phyloP scores from a whole-genome alignment of 1,140 invertebrate species.

The Pissodes strobi region DNA sequence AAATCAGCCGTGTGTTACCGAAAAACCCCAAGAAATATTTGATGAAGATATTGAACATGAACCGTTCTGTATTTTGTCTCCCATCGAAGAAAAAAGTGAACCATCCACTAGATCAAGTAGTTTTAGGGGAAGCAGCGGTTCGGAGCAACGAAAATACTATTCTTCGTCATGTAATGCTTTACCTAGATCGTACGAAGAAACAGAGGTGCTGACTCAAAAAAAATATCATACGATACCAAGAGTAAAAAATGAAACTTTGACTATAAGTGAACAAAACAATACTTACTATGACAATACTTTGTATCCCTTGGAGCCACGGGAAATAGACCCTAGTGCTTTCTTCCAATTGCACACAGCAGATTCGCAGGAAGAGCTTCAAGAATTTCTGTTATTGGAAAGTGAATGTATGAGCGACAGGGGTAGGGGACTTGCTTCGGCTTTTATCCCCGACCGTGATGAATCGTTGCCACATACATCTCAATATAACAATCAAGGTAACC shows the following conservation, averaged over 20 bases:
- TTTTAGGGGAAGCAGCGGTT: constrained; percentile 48
- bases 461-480: not conserved
- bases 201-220: constrained; percentile 42
- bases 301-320: constrained; percentile 64
- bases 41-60: constrained; percentile 21
- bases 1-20: constrained; percentile 19
- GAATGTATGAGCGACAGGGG: constrained; percentile 63
- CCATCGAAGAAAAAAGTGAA: constrained; percentile 66
- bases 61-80: constrained; percentile 56
- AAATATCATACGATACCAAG: constrained; percentile 63
- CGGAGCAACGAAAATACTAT: constrained; percentile 39
- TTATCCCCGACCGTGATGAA: constrained; percentile 39
- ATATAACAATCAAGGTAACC: constrained; percentile 37
- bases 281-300: constrained; percentile 53
- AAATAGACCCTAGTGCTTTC: constrained; percentile 63
- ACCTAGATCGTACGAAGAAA: constrained; percentile 39
- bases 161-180: constrained; percentile 52
- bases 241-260: constrained; percentile 47
- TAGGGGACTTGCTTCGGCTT: constrained; percentile 58
- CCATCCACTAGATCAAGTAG: constrained; percentile 59
- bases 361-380: constrained; percentile 68
- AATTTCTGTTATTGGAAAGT: constrained; percentile 68
- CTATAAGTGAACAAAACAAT: too few relatives aligned
- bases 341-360: constrained; percentile 65
- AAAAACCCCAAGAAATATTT: constrained; percentile 7